Base-by-base conservation (phyloP, 2,113 vertebrate species). In the Lepus timidus region DNA sequence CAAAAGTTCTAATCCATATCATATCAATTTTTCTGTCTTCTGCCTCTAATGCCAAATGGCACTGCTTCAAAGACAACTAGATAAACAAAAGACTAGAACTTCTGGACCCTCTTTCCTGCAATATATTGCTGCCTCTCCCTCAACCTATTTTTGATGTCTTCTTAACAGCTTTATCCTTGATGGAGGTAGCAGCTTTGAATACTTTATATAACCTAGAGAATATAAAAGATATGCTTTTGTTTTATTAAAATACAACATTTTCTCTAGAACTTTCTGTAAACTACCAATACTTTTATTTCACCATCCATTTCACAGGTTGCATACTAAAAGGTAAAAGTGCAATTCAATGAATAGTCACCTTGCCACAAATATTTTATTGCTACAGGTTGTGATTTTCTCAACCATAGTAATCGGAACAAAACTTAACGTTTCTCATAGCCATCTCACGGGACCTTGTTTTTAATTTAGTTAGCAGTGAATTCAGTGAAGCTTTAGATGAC, bases 381-480 rank as follows among this genome's bases (percentile, higher is more conserved):
- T 93, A 85, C 8, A 87, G 90, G 51, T 79, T 81, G 16, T 95
- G 33, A 88, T 16, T 65, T 61, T 90, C 85, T 81, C 39, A 91
- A 76, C 27, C 65, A 78, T 67, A 31, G 93, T 88, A 92, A 93
- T 0, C 44, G 22, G 49, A 94, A 88, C n/a, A 79, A 84, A 87
- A 84, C 20, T n/a, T 91, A 61, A 65, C 33, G 39, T 65, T 83
- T 96, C 44, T 52, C 39, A 75, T 0, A 65, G 62, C 78, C 62
- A 87, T 93, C 73, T 80, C 58, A 70, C 0, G 3, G n/a, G 62
- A 76, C 39, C 78, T 79, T 58, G 61, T 80, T 91, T 92, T 87
- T 79, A 71, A 90, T 76, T 81, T 84, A 98, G 98, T 85, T 98
- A 98, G 98, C 98, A 98, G 92, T 98, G 98, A 98, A 97, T 98